These are phyloP conservation scores for Trissolcus brochymenae DNA, from an alignment of 2,888 invertebrate genomes.

Conservation along the genomic window DNA sequence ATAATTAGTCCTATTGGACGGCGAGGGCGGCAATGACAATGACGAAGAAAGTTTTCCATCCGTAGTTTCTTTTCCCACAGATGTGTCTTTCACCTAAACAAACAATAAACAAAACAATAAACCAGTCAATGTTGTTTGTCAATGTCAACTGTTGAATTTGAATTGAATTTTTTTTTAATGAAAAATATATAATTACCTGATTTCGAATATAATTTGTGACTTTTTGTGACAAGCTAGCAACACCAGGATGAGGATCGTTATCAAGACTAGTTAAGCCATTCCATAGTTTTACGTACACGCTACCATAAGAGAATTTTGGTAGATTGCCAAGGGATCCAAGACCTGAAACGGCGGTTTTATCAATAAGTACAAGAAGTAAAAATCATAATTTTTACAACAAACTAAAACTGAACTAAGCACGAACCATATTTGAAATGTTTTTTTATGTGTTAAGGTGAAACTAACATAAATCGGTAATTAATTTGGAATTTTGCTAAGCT, in stretches of 20 bases:
- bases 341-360: constrained; percentile 62
- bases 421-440: no score
- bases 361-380: no score
- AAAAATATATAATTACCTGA: constrained; percentile 78
- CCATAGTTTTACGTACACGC: constrained; percentile 95
- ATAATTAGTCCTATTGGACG: constrained; percentile 78
- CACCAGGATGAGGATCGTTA: constrained; percentile 91
- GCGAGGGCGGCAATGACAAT: constrained; percentile 79
- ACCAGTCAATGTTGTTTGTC: no score
- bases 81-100: constrained; percentile 75
- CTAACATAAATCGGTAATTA: background rate
- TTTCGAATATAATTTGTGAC: constrained; percentile 87
- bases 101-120: background rate
- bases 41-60: constrained; percentile 77
- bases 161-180: background rate
- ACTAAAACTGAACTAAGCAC: background rate
- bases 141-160: no score
- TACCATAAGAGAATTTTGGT: constrained; percentile 81
- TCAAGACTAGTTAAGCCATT: constrained; percentile 86
- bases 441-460: background rate
- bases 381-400: background rate
- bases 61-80: constrained; percentile 74
- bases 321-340: constrained; percentile 77
- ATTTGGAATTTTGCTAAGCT: background rate
- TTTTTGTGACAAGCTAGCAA: constrained; percentile 86